These are phyloP conservation scores for Rallus crepitans DNA, from an alignment of 2,797 vertebrate species.

Conservation along the genomic window DNA sequence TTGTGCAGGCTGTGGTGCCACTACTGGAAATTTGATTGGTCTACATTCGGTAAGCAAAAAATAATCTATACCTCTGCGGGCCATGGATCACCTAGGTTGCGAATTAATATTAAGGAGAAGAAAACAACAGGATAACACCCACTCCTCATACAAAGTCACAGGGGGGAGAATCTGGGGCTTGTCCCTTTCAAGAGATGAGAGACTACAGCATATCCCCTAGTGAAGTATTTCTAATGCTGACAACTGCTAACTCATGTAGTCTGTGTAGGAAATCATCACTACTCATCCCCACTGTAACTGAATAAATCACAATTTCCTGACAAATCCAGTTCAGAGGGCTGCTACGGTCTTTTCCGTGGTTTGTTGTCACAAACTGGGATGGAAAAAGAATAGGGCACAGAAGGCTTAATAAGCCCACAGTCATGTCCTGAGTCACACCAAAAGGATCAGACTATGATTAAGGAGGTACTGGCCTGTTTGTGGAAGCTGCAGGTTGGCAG, in stretches of 20 bases:
- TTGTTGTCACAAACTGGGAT: background rate
- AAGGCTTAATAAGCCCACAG: background rate
- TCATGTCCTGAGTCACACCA: background rate
- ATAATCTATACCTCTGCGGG: background rate
- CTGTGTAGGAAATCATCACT: background rate
- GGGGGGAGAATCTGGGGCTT: background rate
- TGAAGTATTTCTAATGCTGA: background rate
- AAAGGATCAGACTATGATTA: background rate
- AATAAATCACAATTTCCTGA: background rate
- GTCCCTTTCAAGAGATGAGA: background rate
- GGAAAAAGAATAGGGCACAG: background rate
- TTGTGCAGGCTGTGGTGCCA: background rate
- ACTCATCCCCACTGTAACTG: background rate
- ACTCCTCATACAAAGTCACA: background rate
- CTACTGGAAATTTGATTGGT: background rate
- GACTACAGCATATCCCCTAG: background rate
- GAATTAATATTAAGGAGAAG: background rate
- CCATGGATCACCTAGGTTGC: background rate
- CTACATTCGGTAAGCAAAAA: background rate
- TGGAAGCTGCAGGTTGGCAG: background rate
- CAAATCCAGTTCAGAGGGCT: background rate
- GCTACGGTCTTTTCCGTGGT: background rate
- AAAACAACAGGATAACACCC: background rate
- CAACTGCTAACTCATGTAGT: background rate
- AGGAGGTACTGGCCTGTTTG: background rate